A percentile compares a stretch with the other conserved stretches of the same genome.
Evolutionary conservation across 2,888 invertebrate genomes (phyloP).

Genomic region (Drosophila prostipennis): DNA sequence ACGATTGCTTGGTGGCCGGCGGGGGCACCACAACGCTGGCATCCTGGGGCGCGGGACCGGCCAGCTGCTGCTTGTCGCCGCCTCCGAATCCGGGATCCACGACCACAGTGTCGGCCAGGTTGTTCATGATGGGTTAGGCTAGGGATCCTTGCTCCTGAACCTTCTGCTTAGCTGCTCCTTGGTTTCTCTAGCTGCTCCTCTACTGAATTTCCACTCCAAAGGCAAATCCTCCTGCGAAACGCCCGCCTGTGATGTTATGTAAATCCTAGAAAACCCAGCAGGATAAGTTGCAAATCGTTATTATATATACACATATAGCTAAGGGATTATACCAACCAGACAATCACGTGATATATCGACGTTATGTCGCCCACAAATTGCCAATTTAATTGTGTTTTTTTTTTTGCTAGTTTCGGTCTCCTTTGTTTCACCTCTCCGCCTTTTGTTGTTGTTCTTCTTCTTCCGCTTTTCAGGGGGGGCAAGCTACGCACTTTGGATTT

Average conservation of each 20-base stretch:
- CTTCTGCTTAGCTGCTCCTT: no score
- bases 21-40: conserved; percentile 63
- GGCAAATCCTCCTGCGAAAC: background rate
- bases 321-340: background rate
- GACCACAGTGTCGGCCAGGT: conserved; percentile 80
- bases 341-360: conserved; percentile 30
- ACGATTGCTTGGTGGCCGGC: conserved; percentile 85
- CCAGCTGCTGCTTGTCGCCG: conserved; percentile 74
- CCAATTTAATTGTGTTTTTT: conserved; percentile 55
- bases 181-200: no score
- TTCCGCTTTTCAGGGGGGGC: conserved; percentile 6
- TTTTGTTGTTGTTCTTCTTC: conserved; percentile 33
- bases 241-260: conserved; percentile 53
- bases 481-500: conserved; percentile 21
- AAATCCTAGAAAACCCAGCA: conserved; percentile 40
- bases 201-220: background rate
- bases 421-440: conserved; percentile 69
- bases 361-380: conserved; percentile 37
- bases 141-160: no score
- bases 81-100: conserved; percentile 82
- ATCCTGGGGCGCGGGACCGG: conserved; percentile 59
- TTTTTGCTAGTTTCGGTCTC: conserved; percentile 53
- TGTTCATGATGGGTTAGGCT: conserved; percentile 67
- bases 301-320: background rate
- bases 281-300: conserved; percentile 6